Percentiles rank a stretch among this genome's conserved stretches.
phyloP scores from a whole-genome alignment of 2,113 vertebrate genomes.

The Crotalus tigris region DNA sequence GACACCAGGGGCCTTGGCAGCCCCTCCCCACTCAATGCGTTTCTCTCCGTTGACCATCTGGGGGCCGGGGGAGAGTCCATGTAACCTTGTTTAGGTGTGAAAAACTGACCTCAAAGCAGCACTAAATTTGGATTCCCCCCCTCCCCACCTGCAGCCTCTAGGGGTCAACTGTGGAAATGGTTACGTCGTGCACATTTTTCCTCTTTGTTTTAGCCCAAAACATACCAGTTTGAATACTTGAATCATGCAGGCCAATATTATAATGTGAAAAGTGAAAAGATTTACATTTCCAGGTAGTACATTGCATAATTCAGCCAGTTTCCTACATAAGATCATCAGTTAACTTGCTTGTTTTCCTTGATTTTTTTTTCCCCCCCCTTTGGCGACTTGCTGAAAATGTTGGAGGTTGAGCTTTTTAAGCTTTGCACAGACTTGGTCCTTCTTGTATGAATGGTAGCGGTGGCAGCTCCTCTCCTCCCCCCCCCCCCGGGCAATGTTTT shows the following conservation, averaged over 20 bases:
- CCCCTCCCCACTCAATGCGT: slow-evolving; percentile 92
- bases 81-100: slow-evolving; percentile 78
- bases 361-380: slow-evolving; percentile 77
- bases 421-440: slow-evolving; percentile 93
- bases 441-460: slow-evolving; percentile 70
- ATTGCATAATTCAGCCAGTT: slow-evolving; percentile 72
- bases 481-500: slow-evolving; percentile 95
- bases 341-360: slow-evolving; percentile 83
- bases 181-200: slow-evolving; percentile 96
- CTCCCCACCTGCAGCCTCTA: slow-evolving; percentile 70
- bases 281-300: slow-evolving; percentile 98
- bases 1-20: slow-evolving; percentile 90
- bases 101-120: slow-evolving; percentile 89
- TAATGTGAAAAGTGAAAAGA: slow-evolving; percentile 98
- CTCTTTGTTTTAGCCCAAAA: slow-evolving; percentile 98
- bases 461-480: slow-evolving; percentile 67
- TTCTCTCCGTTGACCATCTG: slow-evolving; percentile 98
- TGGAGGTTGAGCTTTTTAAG: slow-evolving; percentile 91
- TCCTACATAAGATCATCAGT: slow-evolving; percentile 85
- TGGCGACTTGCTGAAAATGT: slow-evolving; percentile 86
- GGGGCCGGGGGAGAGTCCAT: slow-evolving; percentile 91
- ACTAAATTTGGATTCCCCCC: slow-evolving; percentile 83
- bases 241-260: slow-evolving; percentile 99
- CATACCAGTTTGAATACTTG: slow-evolving; percentile 99
- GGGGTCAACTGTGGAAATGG: slow-evolving; percentile 94